Evolutionary conservation across 2,888 invertebrate species (phyloP).

Genomic region (Phortica okadai): DNA sequence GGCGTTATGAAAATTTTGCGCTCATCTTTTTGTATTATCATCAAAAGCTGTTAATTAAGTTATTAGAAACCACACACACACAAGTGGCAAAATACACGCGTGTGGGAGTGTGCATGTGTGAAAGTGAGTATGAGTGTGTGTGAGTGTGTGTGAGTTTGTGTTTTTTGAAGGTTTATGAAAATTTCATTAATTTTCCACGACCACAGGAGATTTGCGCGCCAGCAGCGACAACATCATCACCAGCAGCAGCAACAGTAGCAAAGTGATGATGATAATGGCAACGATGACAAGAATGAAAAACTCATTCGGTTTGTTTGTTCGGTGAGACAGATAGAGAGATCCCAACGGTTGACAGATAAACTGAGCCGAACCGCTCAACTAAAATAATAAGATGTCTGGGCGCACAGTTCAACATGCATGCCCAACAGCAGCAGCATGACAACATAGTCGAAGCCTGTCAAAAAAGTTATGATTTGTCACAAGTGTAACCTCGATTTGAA

Average conservation of each 20-base stretch:
- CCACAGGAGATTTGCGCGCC: slow-evolving; percentile 61
- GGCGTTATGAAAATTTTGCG: slow-evolving; percentile 17
- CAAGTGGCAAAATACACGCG: slow-evolving; percentile 31
- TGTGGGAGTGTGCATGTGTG: not conserved
- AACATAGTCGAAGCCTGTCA: slow-evolving; percentile 40
- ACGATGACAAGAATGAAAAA: slow-evolving; percentile 33
- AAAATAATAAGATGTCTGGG: slow-evolving; percentile 10
- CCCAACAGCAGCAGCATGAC: slow-evolving; percentile 54
- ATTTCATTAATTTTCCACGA: slow-evolving; percentile 68
- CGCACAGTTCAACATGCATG: not conserved
- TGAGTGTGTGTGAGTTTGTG: slow-evolving; percentile 14
- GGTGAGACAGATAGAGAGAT: not conserved
- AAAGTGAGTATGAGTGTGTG: too few relatives aligned
- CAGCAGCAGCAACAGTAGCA: not conserved
- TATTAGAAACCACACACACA: slow-evolving; percentile 62
- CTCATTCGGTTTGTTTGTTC: not conserved
- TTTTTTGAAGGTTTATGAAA: slow-evolving; percentile 61
- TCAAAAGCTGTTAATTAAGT: slow-evolving; percentile 66
- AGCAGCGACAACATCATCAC: too few relatives aligned
- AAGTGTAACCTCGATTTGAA: slow-evolving; percentile 26
- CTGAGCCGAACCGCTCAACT: not conserved
- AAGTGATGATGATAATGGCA: slow-evolving; percentile 15
- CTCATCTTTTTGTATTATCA: slow-evolving; percentile 4
- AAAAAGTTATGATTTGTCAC: slow-evolving; percentile 61
- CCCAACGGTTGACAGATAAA: not conserved